Percentiles rank a stretch among this genome's conserved stretches.
These are phyloP conservation scores for Laticauda laticaudata DNA, from an alignment of 2,113 vertebrate genomes.

Conservation along the genomic window DNA sequence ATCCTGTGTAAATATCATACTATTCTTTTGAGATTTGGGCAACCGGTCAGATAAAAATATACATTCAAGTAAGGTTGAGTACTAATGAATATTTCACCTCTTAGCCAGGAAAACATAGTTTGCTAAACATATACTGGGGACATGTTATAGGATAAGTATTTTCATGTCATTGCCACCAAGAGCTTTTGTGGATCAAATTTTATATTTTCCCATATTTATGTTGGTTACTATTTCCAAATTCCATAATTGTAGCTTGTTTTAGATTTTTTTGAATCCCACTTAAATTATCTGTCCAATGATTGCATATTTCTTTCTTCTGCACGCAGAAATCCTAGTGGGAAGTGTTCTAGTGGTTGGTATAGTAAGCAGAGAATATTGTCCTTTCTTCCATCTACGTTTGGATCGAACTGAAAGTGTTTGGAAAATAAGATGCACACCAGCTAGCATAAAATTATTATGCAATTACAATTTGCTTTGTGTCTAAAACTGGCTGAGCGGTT, in stretches of 20 bases:
- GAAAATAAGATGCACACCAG: not conserved
- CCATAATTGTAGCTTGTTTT: not conserved
- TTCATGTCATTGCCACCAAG: not conserved
- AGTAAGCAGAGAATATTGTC: not conserved
- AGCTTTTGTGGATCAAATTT: not conserved
- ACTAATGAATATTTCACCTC: constrained; percentile 35
- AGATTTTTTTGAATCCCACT: not conserved
- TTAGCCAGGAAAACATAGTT: constrained; percentile 32
- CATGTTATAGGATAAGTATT: not conserved
- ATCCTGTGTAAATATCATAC: constrained; percentile 26
- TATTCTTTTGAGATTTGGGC: constrained; percentile 25
- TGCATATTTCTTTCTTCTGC: not conserved
- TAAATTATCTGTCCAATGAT: not conserved
- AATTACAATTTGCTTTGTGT: not conserved
- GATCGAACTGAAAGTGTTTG: not conserved
- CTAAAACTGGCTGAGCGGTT: not conserved
- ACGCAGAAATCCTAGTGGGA: not conserved
- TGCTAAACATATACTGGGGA: constrained; percentile 3
- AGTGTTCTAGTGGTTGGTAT: not conserved
- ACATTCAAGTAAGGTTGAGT: constrained; percentile 31
- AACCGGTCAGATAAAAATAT: constrained; percentile 24
- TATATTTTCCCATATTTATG: not conserved
- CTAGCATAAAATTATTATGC: not conserved
- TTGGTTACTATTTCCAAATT: not conserved
- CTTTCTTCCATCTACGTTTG: not conserved